Conservation (phyloP, 2,888 invertebrate genomes). For the Heteromyza rotundicornis region DNA sequence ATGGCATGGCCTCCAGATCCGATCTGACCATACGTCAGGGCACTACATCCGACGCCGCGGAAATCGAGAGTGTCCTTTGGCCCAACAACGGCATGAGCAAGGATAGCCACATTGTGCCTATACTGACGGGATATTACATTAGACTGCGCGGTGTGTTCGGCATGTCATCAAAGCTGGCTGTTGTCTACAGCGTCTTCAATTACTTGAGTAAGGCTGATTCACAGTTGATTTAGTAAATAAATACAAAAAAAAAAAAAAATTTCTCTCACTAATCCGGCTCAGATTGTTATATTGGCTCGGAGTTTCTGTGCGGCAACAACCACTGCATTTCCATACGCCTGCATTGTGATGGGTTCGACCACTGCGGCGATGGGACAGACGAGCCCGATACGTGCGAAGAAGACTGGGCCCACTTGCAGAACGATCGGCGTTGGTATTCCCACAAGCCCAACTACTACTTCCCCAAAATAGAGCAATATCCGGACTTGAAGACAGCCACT, state of each 20-base stretch:
- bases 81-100: conserved; percentile 63
- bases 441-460: conserved; percentile 76
- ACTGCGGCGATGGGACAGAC: conserved; percentile 77
- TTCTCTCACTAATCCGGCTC: conserved; percentile 19
- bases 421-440: conserved; percentile 69
- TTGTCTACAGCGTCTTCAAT: conserved; percentile 75
- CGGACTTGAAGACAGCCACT: conserved; percentile 71
- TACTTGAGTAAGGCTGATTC: conserved; percentile 67
- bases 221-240: neutral
- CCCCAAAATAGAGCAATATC: conserved; percentile 71
- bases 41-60: conserved; percentile 69
- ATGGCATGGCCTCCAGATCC: conserved; percentile 69
- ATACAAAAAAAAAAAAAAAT: neutral
- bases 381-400: conserved; percentile 69
- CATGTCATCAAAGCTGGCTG: conserved; percentile 69
- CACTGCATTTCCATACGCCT: conserved; percentile 73
- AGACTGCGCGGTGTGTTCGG: conserved; percentile 71
- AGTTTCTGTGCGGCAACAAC: conserved; percentile 75
- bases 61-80: conserved; percentile 68
- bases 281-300: conserved; percentile 73
- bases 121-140: conserved; percentile 73
- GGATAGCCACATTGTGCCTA: conserved; percentile 69
- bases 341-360: conserved; percentile 78
- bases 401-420: conserved; percentile 66
- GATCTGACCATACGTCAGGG: conserved; percentile 72